A percentile compares a stretch with the other conserved stretches of the same genome.
Evolutionary conservation across 2,797 vertebrate genomes (phyloP).

Genomic region (Corythornis leucogaster): DNA sequence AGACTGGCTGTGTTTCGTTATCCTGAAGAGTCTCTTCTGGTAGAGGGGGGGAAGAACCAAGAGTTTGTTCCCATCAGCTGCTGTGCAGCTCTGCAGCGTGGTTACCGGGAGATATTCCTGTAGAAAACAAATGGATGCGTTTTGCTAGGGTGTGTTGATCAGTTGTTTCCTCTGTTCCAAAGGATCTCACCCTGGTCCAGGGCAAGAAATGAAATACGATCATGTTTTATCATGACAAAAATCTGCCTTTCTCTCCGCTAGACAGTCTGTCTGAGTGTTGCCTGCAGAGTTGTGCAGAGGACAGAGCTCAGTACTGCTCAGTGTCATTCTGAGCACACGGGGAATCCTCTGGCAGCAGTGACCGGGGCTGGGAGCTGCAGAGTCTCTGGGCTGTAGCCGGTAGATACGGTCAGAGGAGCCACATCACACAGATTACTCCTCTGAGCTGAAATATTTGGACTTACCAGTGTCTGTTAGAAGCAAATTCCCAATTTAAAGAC

Average conservation of each 20-base stretch:
- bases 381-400: rapidly evolving
- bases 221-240: rapidly evolving
- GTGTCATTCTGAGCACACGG: rapidly evolving
- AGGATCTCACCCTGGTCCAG: background rate
- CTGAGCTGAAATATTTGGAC: rapidly evolving
- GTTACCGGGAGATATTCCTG: background rate
- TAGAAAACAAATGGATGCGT: rapidly evolving
- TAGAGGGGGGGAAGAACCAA: background rate
- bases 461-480: background rate
- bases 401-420: too few species aligned
- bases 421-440: rapidly evolving
- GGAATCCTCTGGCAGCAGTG: background rate
- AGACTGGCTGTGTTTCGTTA: rapidly evolving
- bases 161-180: background rate
- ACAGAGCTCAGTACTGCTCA: rapidly evolving
- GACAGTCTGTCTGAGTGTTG: rapidly evolving
- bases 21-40: background rate
- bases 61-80: background rate
- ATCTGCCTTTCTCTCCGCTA: background rate
- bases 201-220: background rate
- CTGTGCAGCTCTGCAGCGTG: background rate
- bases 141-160: rapidly evolving
- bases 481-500: background rate
- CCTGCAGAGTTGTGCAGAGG: rapidly evolving
- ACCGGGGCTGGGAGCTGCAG: rapidly evolving